Conservation (phyloP, 2,113 vertebrate species). For the Laticauda laticaudata region DNA sequence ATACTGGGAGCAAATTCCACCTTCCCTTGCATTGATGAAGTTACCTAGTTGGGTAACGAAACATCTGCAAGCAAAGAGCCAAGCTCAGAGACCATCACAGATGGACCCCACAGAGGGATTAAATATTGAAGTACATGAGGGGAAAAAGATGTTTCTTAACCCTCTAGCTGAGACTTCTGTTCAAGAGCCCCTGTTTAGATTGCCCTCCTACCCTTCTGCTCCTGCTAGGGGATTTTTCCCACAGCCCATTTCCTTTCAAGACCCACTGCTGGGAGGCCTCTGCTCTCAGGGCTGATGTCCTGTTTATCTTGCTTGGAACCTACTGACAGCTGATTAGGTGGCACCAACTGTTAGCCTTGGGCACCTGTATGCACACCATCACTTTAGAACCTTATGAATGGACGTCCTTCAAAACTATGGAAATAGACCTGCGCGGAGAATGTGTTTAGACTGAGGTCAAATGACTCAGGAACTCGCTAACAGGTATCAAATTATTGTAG, state of each 20-base stretch:
- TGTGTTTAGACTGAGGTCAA: background rate
- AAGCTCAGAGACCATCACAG: background rate
- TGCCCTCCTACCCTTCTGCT: background rate
- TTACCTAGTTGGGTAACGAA: background rate
- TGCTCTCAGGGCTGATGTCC: background rate
- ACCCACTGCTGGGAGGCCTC: background rate
- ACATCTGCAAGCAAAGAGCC: background rate
- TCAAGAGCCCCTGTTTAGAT: background rate
- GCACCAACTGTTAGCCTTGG: background rate
- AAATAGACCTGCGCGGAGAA: no score
- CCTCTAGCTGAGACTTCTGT: background rate
- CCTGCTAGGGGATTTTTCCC: background rate
- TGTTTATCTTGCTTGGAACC: background rate
- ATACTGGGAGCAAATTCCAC: background rate
- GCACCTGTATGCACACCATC: background rate
- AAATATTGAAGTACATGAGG: background rate
- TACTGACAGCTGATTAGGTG: background rate
- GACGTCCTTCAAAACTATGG: background rate
- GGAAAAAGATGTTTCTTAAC: background rate
- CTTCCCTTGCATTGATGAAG: background rate
- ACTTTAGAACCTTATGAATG: background rate
- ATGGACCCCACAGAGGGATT: background rate
- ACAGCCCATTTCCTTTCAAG: background rate
- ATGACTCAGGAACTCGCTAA: slow-evolving; percentile 5
- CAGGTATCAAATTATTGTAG: background rate